Percentiles rank a stretch among this genome's conserved stretches.
Evolutionary conservation across 2,113 vertebrate species (phyloP).

Genomic region (Arenaria interpres): DNA sequence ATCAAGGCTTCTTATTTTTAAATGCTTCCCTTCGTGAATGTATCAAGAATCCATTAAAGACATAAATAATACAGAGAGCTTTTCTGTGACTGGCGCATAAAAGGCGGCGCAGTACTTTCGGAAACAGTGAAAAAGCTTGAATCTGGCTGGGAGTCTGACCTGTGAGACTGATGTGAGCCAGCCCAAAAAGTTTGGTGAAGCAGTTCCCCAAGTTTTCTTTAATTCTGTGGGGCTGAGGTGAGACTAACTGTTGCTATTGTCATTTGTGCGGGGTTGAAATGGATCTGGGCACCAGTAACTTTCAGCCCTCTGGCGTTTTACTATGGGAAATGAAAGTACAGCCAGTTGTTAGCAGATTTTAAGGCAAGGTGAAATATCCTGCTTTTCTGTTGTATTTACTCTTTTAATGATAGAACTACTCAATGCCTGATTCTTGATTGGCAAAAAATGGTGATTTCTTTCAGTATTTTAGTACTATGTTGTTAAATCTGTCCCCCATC

Average conservation of each 20-base stretch:
- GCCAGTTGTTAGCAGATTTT: not conserved
- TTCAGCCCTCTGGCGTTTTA: not conserved
- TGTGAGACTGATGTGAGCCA: not conserved
- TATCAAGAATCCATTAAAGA: not conserved
- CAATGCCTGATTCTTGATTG: fast-evolving
- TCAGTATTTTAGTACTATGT: not conserved
- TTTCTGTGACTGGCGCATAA: not conserved
- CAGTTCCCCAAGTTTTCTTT: not conserved
- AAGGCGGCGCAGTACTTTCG: not conserved
- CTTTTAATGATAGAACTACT: not conserved
- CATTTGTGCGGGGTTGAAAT: not conserved
- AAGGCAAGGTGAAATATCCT: not conserved
- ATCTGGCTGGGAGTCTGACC: not conserved
- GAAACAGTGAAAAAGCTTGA: not conserved
- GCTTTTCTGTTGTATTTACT: not conserved
- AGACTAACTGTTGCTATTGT: not conserved
- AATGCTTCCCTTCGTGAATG: not conserved
- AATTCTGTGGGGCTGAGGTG: fast-evolving
- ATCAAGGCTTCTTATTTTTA: not conserved
- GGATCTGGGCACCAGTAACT: not conserved
- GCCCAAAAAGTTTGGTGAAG: not conserved
- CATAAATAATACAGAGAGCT: not conserved
- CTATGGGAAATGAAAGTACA: not conserved
- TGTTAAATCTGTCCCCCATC: not conserved
- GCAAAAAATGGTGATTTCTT: not conserved